Evolutionary conservation across 2,797 vertebrate species (phyloP), one percentile per base, ranked within the genome.

Genomic region (Aulostomus chinensis): DNA sequence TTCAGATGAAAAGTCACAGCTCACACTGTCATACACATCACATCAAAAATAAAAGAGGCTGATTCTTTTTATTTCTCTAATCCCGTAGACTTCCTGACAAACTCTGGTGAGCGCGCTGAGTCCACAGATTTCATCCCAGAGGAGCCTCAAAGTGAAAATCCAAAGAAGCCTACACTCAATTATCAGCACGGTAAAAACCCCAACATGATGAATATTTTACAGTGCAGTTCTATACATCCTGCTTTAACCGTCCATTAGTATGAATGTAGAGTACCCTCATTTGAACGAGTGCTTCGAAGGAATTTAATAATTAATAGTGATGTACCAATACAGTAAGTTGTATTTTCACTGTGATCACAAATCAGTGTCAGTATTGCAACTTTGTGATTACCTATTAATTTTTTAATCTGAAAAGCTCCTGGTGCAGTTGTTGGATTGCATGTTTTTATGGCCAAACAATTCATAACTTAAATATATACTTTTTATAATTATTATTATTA

Each of bases 31-130:
- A 12, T n/a, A n/a, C n/a, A n/a, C n/a, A n/a, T n/a, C n/a, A n/a
- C n/a, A n/a, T n/a, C 2, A 14, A 16, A 26, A 16, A 5, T 21
- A 15, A 24, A 9, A 41, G 3, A 22, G 13, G 45, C 11, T 0
- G 1, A 1, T 28, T 54, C 1, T 48, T 32, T 35, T 4, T 0
- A 9, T 25, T 24, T n/a, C n/a, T n/a, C n/a, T n/a, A n/a, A n/a
- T n/a, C n/a, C n/a, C n/a, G n/a, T 32, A 92, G 92, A 91, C 62
- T 87, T 90, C 21, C 75, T 92, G 56, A 29, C 48, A 1, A 61
- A 45, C 67, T 52, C 60, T 35, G 68, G 38, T 55, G 78, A 88
- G 45, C 41, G 55, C 16, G 21, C n/a, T 5, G 52, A 62, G 24
- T 42, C 60, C 7, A 37, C 32, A 9, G 31, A 80, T 35, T 54